A percentile compares a stretch with the other conserved stretches of the same genome.
Conservation (phyloP, 64 coral and sea anemone species). For the Stichodactyla mertensii region DNA sequence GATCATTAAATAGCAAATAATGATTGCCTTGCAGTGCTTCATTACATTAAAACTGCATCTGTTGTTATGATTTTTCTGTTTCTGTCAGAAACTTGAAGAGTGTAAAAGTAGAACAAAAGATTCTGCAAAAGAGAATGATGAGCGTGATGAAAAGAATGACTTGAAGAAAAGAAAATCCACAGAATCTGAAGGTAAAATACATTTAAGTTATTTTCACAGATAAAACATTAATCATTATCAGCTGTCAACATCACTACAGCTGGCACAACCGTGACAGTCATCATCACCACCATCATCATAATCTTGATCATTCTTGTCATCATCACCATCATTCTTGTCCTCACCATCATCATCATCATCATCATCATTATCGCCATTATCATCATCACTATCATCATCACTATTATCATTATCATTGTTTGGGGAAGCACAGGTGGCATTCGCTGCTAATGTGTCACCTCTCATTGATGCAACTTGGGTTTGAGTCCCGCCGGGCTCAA, state of each 20-base stretch:
- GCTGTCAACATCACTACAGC: too few species aligned
- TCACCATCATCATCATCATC: neutral
- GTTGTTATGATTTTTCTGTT: neutral
- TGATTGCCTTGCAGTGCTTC: too few species aligned
- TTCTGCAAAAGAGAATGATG: neutral
- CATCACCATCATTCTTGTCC: neutral
- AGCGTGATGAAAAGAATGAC: neutral
- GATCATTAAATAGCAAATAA: too few species aligned
- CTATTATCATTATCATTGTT: neutral
- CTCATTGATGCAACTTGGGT: too few species aligned
- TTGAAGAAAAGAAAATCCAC: neutral
- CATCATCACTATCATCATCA: neutral
- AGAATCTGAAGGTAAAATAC: slow-evolving; percentile 50
- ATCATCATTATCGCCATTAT: neutral
- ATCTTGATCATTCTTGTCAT: neutral
- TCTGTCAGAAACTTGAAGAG: neutral
- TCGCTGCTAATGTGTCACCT: too few species aligned
- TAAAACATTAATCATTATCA: neutral
- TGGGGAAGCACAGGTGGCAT: too few species aligned
- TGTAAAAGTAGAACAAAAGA: neutral
- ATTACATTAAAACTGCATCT: neutral
- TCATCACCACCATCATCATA: neutral
- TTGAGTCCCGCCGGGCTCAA: too few species aligned
- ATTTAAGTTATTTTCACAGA: neutral
- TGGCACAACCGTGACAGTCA: too few species aligned